Evolutionary conservation across 2,113 vertebrate species (phyloP), one percentile per base, ranked within the genome.

Genomic region (Athene cunicularia): DNA sequence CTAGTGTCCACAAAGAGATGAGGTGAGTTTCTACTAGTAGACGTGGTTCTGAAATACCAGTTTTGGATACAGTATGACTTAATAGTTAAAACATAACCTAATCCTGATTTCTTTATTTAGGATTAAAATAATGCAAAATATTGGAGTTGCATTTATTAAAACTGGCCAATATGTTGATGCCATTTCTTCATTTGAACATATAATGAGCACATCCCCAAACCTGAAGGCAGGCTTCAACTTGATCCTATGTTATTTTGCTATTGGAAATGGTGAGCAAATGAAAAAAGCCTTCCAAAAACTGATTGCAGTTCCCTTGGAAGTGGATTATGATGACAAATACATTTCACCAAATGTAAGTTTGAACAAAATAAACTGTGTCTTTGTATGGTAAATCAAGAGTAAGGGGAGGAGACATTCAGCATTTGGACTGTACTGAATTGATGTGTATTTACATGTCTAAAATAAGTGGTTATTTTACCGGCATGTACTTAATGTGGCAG

Each of bases 41-140:
- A 17, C 20, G 3, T 77, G 21, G 35, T 50, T 91, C n/a, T 80
- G 58, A 66, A 89, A 43, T 92, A 19, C 14, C 49, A n/a, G 23
- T 84, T 70, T 84, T 63, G 30, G 41, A 8, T 95, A 55, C 60
- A 58, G 8, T 32, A 53, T 22, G 53, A 27, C 83, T 86, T 87
- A 28, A 13, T 50, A 66, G 22, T 83, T 81, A 45, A 90, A 88
- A 55, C n/a, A 15, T 32, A 74, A 79, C 26, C n/a, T 95, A 74
- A 90, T 59, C 5, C 12, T 58, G 5, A 12, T 96, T 95, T 97
- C 62, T 95, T 91, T 95, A 58, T 47, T 95, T 94, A 99, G 99
- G 97, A 99, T 99, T 96, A 99, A 99, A 98, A 99, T 99, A 96
- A 99, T 99, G 99, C 98, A 99, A 98, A 99, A 99, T 80, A 99